Conservation (phyloP, 2,888 invertebrate genomes). For the Habrosyne pyritoides region DNA sequence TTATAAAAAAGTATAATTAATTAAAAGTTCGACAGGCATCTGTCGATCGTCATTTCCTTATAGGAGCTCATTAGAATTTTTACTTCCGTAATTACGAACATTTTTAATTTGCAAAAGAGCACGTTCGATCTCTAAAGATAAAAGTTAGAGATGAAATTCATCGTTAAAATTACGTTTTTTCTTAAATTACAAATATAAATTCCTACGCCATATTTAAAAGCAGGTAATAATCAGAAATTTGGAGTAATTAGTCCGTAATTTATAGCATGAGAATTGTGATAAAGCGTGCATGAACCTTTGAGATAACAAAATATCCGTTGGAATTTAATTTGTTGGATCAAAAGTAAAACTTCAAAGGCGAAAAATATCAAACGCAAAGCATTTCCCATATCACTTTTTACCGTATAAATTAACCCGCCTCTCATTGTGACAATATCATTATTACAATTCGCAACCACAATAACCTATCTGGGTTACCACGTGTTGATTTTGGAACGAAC, state of each 20-base stretch:
- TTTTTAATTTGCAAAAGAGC: slow-evolving; percentile 1
- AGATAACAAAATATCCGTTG: too few relatives aligned
- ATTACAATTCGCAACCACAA: slow-evolving; percentile 41
- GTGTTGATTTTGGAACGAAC: slow-evolving; percentile 60
- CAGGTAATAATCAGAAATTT: too few relatives aligned
- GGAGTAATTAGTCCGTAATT: too few relatives aligned
- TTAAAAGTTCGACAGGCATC: slow-evolving; percentile 55
- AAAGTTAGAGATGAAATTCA: not conserved
- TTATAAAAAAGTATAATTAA: slow-evolving; percentile 53
- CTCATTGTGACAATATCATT: slow-evolving; percentile 44
- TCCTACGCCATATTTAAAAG: too few relatives aligned
- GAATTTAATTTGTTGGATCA: not conserved
- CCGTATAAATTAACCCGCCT: not conserved
- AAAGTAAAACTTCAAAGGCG: not conserved
- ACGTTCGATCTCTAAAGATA: not conserved
- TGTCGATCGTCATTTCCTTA: slow-evolving; percentile 44
- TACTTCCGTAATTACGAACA: not conserved
- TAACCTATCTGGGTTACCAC: slow-evolving; percentile 48
- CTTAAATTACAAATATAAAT: not conserved
- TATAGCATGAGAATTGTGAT: too few relatives aligned
- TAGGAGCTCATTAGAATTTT: slow-evolving; percentile 16
- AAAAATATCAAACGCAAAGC: not conserved
- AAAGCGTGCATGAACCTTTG: too few relatives aligned
- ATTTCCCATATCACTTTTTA: not conserved
- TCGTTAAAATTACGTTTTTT: not conserved